A percentile compares a stretch with the other conserved stretches of the same genome.
Conservation (phyloP, 2,113 vertebrate genomes). For the Myotis lucifugus region DNA sequence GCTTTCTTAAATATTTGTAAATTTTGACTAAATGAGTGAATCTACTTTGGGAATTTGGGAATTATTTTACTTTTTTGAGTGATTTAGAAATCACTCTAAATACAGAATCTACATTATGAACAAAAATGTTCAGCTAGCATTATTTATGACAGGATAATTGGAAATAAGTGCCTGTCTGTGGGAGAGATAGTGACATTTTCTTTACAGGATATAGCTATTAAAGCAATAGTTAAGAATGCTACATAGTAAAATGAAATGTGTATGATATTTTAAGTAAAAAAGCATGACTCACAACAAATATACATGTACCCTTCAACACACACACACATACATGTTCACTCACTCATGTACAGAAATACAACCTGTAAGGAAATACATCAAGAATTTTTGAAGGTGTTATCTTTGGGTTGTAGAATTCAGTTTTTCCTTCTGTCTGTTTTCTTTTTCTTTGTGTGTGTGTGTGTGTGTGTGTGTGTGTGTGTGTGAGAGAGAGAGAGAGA, state of each 20-base stretch:
- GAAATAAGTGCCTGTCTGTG: not conserved
- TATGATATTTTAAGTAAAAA: slow-evolving; percentile 9
- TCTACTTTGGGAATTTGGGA: slow-evolving; percentile 24
- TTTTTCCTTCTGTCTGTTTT: not conserved
- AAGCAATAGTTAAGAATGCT: not conserved
- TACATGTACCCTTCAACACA: not conserved
- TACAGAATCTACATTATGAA: slow-evolving; percentile 23
- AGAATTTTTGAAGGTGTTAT: not conserved
- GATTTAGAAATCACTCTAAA: slow-evolving; percentile 33
- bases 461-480: not conserved
- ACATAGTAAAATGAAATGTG: not conserved
- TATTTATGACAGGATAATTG: slow-evolving; percentile 39
- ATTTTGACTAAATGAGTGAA: slow-evolving; percentile 28
- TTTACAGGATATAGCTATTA: not conserved
- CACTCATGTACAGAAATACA: not conserved
- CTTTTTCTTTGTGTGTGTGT: not conserved
- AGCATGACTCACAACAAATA: not conserved
- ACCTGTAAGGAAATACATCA: not conserved
- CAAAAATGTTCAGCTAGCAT: not conserved
- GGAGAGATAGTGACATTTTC: not conserved
- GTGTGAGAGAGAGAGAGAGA: not conserved
- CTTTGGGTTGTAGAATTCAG: not conserved
- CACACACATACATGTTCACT: not conserved
- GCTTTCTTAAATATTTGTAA: not conserved
- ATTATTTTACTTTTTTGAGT: slow-evolving; percentile 22